Evolutionary conservation across 2,113 vertebrate genomes (phyloP), one percentile per base, ranked within the genome.

Genomic region (Ahaetulla prasina): DNA sequence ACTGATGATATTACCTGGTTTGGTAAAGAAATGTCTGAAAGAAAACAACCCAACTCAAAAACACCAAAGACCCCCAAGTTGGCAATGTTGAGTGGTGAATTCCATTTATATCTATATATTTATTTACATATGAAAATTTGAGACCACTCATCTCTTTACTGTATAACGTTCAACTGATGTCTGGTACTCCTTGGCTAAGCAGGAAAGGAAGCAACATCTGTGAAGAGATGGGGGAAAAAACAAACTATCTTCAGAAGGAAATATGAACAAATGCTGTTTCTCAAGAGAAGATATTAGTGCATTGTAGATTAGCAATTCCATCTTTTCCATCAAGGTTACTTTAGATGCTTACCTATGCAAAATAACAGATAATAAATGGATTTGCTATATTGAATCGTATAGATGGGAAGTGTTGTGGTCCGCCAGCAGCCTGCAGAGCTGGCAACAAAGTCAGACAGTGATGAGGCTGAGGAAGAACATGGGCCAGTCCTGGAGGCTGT

Each of bases 301-400:
- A 54, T 53, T 52, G 11, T 23, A 25, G 39, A 68, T 90, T 94
- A 92, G 85, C 88, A 39, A 35, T 92, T 94, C 95, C 94, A 50
- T 90, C 11, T 57, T 93, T 74, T 87, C 91, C 93, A 93, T 90
- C 50, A 93, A 89, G 55, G 50, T 45, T 80, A 80, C 50, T 93
- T 94, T 88, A 90, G 68, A 30, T 90, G 60, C 84, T 95, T 92
- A 52, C 45, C 0, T 14, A 93, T 92, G 90, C 55, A 94, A 54
- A 53, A 93, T 89, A 57, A 22, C 45, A 80, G 92, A 91, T 86
- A 90, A 74, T 27, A 85, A 52, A 68, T 22, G 92, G 57, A 22
- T n/a, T 60, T 25, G 27, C 94, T 90, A 90, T 92, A 57, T n/a
- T n/a, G n/a, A n/a, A n/a, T n/a, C n/a, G n/a, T n/a, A n/a, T n/a